Evolutionary conservation across 2,797 vertebrate genomes (phyloP).

Genomic region (Oryzias sinensis): DNA sequence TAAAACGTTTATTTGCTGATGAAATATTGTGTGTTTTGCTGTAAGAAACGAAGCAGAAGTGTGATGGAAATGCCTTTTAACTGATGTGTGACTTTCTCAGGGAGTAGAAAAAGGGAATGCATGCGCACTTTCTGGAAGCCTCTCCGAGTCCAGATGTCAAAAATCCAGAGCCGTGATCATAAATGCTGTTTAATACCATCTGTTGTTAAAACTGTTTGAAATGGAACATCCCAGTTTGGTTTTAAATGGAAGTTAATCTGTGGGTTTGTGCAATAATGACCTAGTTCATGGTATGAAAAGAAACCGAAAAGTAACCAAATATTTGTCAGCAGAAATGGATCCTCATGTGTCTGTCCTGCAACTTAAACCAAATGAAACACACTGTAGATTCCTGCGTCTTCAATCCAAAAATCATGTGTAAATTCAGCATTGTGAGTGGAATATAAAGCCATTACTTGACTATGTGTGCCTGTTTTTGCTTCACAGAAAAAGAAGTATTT

Average conservation of each 20-base stretch:
- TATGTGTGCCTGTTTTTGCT: conserved; percentile 29
- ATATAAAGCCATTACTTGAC: conserved; percentile 74
- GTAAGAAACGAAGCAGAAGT: conserved; percentile 24
- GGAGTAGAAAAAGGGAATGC: conserved; percentile 40
- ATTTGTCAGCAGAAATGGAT: conserved; percentile 43
- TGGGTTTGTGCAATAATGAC: conserved; percentile 60
- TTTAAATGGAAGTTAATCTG: conserved; percentile 17
- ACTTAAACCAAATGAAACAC: background rate
- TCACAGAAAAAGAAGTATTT: background rate
- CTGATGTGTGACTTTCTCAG: conserved; percentile 62
- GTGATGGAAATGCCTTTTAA: conserved; percentile 33
- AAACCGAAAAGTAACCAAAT: conserved; percentile 13
- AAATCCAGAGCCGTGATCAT: background rate
- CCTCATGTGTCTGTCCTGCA: too few relatives aligned
- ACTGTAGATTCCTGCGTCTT: conserved; percentile 11
- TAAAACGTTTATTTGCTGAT: conserved; percentile 6
- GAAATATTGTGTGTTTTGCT: conserved; percentile 25
- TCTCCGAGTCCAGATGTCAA: conserved; percentile 17
- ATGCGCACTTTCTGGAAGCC: conserved; percentile 5
- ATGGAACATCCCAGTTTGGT: conserved; percentile 7
- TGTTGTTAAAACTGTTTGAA: conserved; percentile 5
- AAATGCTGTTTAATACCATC: background rate
- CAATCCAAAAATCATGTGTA: conserved; percentile 31
- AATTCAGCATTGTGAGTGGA: conserved; percentile 54
- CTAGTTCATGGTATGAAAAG: conserved; percentile 8